Conservation (phyloP, 2,113 vertebrate species). For the human region GRCh38 chr1:110041001-110041500, state of each 20-base stretch:
- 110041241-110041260: not conserved
- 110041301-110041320: not conserved
- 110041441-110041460: not conserved
- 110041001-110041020: not conserved
- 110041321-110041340: not conserved
- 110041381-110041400: not conserved
- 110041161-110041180: not conserved
- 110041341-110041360: not conserved
- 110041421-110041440: not conserved
- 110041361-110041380: not conserved
- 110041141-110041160: not conserved
- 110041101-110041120: not conserved
- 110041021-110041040: not conserved
- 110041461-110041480: not conserved
- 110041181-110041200: constrained; percentile 2
- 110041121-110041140: not conserved
- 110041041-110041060: not conserved
- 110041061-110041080: not conserved
- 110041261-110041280: not conserved
- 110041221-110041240: not conserved
- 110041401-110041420: not conserved
- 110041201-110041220: not conserved
- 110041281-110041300: not conserved
- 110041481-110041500: not conserved
- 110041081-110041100: not conserved